Percentiles rank a stretch among this genome's conserved stretches.
Evolutionary conservation across 2,888 invertebrate species (phyloP).

Genomic region (Spicauda simplicius): DNA sequence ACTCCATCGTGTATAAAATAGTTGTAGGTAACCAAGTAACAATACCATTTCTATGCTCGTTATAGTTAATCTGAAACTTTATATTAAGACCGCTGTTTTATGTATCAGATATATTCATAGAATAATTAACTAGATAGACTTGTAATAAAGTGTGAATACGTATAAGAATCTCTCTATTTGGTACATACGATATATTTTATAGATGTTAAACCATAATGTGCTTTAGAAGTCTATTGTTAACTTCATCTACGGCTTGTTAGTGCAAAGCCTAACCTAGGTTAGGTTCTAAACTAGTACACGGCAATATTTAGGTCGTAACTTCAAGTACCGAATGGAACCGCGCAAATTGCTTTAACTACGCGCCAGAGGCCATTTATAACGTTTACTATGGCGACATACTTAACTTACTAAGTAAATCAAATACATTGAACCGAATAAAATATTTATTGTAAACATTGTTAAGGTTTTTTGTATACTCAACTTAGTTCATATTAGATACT

Average conservation of each 20-base stretch:
- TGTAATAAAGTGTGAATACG: background rate
- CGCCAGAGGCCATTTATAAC: constrained; percentile 50
- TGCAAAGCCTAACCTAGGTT: constrained; percentile 41
- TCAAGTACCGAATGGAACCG: constrained; percentile 52
- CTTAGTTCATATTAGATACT: no score
- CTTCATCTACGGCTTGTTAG: constrained; percentile 2
- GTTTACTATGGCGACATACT: constrained; percentile 49
- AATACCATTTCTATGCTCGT: constrained; percentile 14
- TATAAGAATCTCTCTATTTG: no score
- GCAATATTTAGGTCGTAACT: constrained; percentile 54
- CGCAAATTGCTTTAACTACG: constrained; percentile 58
- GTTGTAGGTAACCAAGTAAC: constrained; percentile 1
- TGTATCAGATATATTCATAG: constrained; percentile 18
- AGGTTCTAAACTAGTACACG: constrained; percentile 42
- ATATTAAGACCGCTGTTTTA: constrained; percentile 25
- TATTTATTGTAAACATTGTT: no score
- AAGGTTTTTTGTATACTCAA: no score
- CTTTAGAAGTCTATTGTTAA: background rate
- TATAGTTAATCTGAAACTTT: constrained; percentile 20
- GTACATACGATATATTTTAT: background rate
- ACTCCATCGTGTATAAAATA: background rate
- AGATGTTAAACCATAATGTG: background rate
- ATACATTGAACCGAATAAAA: background rate
- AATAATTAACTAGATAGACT: background rate
- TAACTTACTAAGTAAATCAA: constrained; percentile 20